These are phyloP conservation scores for Molossus molossus DNA, from an alignment of 2,797 vertebrate species.

Conservation along the genomic window DNA sequence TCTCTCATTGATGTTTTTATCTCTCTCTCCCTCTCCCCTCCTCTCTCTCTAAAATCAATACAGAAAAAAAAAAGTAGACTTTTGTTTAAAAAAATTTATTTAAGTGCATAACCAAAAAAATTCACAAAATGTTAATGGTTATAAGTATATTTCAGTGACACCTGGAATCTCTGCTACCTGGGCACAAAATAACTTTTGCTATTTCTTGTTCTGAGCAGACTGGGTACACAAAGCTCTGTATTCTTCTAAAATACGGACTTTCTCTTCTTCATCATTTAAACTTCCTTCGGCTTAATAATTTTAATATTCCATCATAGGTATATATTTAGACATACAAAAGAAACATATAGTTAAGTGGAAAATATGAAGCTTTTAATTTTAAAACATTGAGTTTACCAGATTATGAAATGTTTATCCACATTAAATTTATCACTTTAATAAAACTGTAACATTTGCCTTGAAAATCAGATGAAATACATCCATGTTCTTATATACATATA, in stretches of 20 bases:
- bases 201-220: background rate
- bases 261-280: conserved; percentile 5
- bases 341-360: background rate
- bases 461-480: conserved; percentile 10
- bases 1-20: no score
- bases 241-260: background rate
- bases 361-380: conserved; percentile 24
- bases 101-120: background rate
- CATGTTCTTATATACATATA: background rate
- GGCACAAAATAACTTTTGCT: background rate
- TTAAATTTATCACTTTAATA: conserved; percentile 42
- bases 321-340: conserved; percentile 18
- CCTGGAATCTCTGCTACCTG: background rate
- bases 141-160: conserved; percentile 1
- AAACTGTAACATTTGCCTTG: conserved; percentile 1
- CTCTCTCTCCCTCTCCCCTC: no score
- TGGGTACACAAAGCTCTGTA: background rate
- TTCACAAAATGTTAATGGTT: background rate
- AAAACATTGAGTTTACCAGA: background rate
- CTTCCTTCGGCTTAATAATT: background rate
- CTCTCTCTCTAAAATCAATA: no score
- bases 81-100: background rate
- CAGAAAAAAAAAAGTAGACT: background rate
- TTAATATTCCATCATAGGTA: background rate
- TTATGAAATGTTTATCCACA: conserved; percentile 5